A percentile compares a stretch with the other conserved stretches of the same genome.
Evolutionary conservation across 2,113 vertebrate genomes (phyloP).

Genomic region (Rhodinocichla rosea): DNA sequence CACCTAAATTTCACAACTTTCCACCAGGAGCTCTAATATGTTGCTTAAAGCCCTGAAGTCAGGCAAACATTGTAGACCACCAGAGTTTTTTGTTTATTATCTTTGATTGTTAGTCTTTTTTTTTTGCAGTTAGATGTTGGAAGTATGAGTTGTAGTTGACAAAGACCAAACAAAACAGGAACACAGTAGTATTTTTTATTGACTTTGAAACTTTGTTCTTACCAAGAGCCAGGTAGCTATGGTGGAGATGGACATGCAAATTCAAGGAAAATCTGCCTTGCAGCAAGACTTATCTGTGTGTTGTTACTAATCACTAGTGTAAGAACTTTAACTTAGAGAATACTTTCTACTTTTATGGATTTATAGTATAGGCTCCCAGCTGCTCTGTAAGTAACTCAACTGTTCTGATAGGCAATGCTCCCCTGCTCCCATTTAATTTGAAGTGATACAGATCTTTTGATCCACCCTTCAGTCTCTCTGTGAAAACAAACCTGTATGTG

Average conservation of each 20-base stretch:
- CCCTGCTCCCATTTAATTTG: not conserved
- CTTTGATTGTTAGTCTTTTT: not conserved
- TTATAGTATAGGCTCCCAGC: not conserved
- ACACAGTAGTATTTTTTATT: not conserved
- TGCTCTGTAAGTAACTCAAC: not conserved
- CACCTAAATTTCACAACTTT: not conserved
- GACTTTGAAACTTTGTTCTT: not conserved
- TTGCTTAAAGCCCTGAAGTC: not conserved
- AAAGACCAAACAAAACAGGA: not conserved
- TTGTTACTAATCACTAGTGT: not conserved
- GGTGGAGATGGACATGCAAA: not conserved
- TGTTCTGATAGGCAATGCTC: not conserved
- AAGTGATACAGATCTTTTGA: not conserved
- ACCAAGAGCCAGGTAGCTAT: not conserved
- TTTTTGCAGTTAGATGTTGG: not conserved
- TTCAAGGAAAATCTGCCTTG: not conserved
- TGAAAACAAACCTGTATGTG: not conserved
- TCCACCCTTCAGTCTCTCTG: not conserved
- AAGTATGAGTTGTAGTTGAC: not conserved
- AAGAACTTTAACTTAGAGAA: not conserved
- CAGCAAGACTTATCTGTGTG: not conserved
- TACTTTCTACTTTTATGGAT: not conserved
- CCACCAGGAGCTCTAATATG: not conserved
- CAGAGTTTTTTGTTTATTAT: not conserved
- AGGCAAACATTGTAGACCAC: not conserved